Percentiles rank a stretch among this genome's conserved stretches.
phyloP scores from a whole-genome alignment of 2,113 vertebrate species.

The Coracopsis vasa region DNA sequence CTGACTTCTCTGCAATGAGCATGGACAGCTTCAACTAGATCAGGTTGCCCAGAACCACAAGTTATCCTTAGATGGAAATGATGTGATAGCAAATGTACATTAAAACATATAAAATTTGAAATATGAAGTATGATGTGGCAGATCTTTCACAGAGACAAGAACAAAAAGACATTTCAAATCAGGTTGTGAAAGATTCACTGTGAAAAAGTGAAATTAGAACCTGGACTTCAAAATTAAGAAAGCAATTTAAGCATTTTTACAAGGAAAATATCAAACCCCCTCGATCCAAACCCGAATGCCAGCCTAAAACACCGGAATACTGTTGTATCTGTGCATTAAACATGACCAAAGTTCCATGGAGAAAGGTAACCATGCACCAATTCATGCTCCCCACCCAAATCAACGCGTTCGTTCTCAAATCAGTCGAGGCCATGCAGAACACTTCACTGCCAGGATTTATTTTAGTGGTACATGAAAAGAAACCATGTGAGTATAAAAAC shows the following conservation, averaged over 20 bases:
- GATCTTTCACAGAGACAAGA: background rate
- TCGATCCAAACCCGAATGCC: background rate
- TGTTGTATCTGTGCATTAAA: background rate
- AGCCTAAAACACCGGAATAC: background rate
- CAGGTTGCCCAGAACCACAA: background rate
- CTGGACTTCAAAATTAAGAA: background rate
- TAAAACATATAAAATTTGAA: background rate
- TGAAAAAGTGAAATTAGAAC: background rate
- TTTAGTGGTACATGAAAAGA: slow-evolving; percentile 29
- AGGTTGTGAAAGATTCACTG: background rate
- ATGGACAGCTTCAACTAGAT: background rate
- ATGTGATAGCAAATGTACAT: background rate
- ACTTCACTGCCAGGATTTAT: slow-evolving; percentile 52
- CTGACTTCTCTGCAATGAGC: background rate
- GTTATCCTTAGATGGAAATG: background rate
- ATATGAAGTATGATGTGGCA: rapidly evolving
- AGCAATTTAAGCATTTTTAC: background rate
- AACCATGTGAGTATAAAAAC: slow-evolving; percentile 49
- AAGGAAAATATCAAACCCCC: background rate
- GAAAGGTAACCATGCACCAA: background rate
- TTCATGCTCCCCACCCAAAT: background rate
- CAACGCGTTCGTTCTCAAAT: background rate
- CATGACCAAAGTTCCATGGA: background rate
- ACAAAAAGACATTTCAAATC: background rate
- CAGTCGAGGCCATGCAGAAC: background rate